A percentile compares a stretch with the other conserved stretches of the same genome.
Evolutionary conservation across 2,888 invertebrate genomes (phyloP).

Genomic region (Protophormia terraenovae): DNA sequence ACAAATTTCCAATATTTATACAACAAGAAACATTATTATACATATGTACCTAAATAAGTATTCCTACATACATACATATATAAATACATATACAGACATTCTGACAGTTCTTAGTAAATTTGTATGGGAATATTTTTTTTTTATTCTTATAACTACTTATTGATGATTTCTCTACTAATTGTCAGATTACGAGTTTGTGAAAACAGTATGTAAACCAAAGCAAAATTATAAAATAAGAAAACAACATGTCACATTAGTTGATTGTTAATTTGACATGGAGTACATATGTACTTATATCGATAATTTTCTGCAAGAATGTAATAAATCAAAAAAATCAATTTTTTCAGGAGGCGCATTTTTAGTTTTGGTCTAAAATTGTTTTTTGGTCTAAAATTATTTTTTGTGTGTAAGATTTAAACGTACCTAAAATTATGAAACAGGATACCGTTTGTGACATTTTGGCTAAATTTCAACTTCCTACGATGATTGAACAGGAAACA

Average conservation of each 20-base stretch:
- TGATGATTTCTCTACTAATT: neutral
- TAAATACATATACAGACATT: neutral
- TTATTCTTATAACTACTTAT: neutral
- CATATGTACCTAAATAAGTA: neutral
- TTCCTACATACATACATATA: neutral
- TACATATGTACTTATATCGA: neutral
- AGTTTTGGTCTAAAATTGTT: too few species aligned
- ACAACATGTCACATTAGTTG: neutral
- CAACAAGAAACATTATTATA: neutral
- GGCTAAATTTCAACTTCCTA: too few species aligned
- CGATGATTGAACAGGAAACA: too few species aligned
- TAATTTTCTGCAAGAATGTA: neutral
- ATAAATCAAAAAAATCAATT: too few species aligned
- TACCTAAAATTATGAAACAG: too few species aligned
- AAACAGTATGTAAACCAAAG: neutral
- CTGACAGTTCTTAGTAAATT: neutral
- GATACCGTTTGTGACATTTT: too few species aligned
- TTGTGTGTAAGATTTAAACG: too few species aligned
- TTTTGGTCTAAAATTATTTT: too few species aligned
- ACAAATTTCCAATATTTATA: neutral
- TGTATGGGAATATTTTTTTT: neutral
- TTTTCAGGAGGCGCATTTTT: too few species aligned
- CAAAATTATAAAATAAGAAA: neutral
- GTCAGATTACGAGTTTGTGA: neutral
- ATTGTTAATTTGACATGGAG: conserved; percentile 2